Conservation (phyloP, 2,888 invertebrate species). For the Drosophila paucipuncta region DNA sequence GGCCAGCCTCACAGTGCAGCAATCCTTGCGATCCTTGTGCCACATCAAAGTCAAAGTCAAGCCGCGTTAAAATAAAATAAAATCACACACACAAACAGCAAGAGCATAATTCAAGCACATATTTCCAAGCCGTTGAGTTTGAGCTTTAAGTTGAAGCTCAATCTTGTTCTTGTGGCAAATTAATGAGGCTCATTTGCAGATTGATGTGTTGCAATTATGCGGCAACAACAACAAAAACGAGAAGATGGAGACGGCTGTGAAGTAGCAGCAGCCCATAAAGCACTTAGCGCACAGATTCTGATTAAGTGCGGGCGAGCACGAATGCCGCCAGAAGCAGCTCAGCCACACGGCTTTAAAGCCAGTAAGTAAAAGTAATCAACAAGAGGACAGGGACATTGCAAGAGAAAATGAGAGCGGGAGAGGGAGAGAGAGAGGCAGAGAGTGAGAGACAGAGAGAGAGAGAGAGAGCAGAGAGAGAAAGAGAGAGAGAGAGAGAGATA, state of each 20-base stretch:
- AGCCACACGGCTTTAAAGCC: constrained; percentile 47
- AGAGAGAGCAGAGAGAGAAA: too few relatives aligned
- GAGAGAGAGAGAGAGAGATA: background rate
- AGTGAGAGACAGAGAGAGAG: too few relatives aligned
- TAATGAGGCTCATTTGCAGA: constrained; percentile 78
- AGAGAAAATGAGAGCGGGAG: background rate
- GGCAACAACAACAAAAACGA: constrained; percentile 28
- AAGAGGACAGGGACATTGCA: background rate
- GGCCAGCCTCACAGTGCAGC: constrained; percentile 12
- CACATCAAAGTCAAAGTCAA: constrained; percentile 67
- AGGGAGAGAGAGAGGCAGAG: background rate
- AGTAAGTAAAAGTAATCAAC: constrained; percentile 58
- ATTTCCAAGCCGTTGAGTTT: constrained; percentile 30
- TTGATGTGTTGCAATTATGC: constrained; percentile 79
- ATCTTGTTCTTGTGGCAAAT: constrained; percentile 59
- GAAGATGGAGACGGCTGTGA: constrained; percentile 23
- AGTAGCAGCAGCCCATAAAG: constrained; percentile 49
- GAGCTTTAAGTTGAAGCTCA: constrained; percentile 44
- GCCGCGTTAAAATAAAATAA: constrained; percentile 21
- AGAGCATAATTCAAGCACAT: constrained; percentile 6
- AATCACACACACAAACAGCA: background rate
- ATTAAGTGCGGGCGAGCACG: constrained; percentile 65
- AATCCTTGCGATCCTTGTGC: constrained; percentile 45
- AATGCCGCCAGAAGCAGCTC: constrained; percentile 8
- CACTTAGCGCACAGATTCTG: constrained; percentile 80